Evolutionary conservation across 1,140 invertebrate genomes (phyloP), one percentile per base, ranked within the genome.

Genomic region (Hirudo medicinalis): DNA sequence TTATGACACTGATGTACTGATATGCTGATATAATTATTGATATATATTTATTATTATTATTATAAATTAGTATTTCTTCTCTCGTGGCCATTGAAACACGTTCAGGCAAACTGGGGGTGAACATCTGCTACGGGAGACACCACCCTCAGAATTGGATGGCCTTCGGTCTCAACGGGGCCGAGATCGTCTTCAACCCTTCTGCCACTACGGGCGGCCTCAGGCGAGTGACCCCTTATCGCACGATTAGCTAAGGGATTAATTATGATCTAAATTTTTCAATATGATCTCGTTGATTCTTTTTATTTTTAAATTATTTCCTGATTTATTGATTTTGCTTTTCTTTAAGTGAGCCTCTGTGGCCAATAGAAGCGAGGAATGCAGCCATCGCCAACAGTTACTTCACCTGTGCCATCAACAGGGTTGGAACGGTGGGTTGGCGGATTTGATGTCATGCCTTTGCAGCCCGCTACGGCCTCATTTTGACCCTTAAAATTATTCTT

Each of bases 181-280:
- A 98, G 85, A 95, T 99, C 72, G 94, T 99, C 0, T 98, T 99
- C 79, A 99, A 99, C 84, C 96, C 96, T 25, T 95, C 92, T 8
- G 96, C 96, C n/a, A 98, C 95, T 19, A 89, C 93, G 67, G 86
- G 85, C 54, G 83, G 79, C 22, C 79, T 88, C 13, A 87, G 86
- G 86, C 86, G 78, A 70, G 55, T 27, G 20, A 25, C 27, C 11
- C 2, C 2, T 29, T 43, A 15, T 63, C 17, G 19, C 60, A 63
- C 15, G 17, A 27, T 25, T 63, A 32, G 9, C n/a, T 15, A 60
- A 6, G 15, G 4, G 9, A n/a, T 36, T 36, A 36, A 36, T 36
- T 36, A 3, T 6, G 32, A 36, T 36, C 32, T 67, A 22, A 22
- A 22, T 22, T 67, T 3, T 20, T 53, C 36, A 27, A 57, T 19